These are phyloP conservation scores for Dicrurus megarhynchus DNA, from an alignment of 2,113 vertebrate genomes.

Conservation along the genomic window DNA sequence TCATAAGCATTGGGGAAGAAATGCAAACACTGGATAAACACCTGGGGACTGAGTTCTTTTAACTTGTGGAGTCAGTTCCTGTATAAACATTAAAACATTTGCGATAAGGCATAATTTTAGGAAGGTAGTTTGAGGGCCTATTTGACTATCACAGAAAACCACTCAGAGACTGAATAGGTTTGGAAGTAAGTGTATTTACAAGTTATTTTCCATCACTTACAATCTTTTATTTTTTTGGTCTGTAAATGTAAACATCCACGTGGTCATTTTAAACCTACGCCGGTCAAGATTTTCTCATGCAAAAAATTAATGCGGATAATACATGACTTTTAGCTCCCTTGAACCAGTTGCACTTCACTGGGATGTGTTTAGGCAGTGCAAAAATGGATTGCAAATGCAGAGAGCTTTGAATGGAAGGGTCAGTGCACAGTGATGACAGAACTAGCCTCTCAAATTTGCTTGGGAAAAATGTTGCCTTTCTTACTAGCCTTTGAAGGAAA, in stretches of 20 bases:
- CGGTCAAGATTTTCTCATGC: neutral
- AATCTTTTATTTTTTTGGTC: neutral
- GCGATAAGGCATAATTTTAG: neutral
- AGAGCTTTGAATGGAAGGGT: neutral
- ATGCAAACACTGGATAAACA: neutral
- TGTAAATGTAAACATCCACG: fast-evolving
- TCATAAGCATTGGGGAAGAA: neutral
- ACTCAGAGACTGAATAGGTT: neutral
- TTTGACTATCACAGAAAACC: neutral
- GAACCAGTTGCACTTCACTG: neutral
- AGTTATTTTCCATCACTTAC: neutral
- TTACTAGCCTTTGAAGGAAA: neutral
- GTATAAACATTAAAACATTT: neutral
- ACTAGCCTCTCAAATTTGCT: neutral
- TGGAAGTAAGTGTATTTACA: neutral
- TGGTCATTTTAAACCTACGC: neutral
- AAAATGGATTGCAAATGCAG: neutral
- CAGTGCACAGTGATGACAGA: neutral
- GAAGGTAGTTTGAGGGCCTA: neutral
- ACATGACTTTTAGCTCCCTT: neutral
- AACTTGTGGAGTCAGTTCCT: neutral
- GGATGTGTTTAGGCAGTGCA: neutral
- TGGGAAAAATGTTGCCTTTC: neutral
- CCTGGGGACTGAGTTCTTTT: neutral
- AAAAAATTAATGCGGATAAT: neutral